Evolutionary conservation across 2,113 vertebrate species (phyloP).

Genomic region (Micronycteris hirsuta): DNA sequence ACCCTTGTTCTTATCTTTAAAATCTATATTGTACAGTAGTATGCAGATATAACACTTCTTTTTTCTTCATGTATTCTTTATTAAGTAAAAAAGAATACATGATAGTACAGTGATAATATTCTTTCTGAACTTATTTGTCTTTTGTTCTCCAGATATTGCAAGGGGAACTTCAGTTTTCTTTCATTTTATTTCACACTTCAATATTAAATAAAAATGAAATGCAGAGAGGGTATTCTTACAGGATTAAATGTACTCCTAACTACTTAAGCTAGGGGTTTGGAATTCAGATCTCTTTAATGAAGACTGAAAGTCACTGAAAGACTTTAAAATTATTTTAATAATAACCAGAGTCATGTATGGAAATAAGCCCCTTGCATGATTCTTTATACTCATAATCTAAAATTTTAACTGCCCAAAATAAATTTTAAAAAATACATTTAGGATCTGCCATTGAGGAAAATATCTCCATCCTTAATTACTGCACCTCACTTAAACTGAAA

Average conservation of each 20-base stretch:
- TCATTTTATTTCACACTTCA: constrained; percentile 34
- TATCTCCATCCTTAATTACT: constrained; percentile 58
- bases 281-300: constrained; percentile 5
- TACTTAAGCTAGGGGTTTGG: not conserved
- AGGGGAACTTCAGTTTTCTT: constrained; percentile 24
- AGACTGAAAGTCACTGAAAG: constrained; percentile 44
- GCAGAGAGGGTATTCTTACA: constrained; percentile 13
- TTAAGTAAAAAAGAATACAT: constrained; percentile 33
- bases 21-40: constrained; percentile 47
- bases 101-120: not conserved
- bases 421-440: not conserved
- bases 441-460: constrained; percentile 60
- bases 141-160: constrained; percentile 29
- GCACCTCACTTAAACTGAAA: constrained; percentile 70
- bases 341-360: constrained; percentile 25
- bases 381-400: constrained; percentile 30
- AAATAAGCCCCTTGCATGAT: constrained; percentile 26
- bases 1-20: constrained; percentile 52
- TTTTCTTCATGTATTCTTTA: not conserved
- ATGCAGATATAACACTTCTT: constrained; percentile 40
- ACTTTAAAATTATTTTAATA: constrained; percentile 46
- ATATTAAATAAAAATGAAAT: constrained; percentile 31
- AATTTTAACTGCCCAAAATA: constrained; percentile 42
- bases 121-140: constrained; percentile 35
- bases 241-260: not conserved